Evolutionary conservation across 2,113 vertebrate species (phyloP).

Genomic region (Blennius ocellaris): DNA sequence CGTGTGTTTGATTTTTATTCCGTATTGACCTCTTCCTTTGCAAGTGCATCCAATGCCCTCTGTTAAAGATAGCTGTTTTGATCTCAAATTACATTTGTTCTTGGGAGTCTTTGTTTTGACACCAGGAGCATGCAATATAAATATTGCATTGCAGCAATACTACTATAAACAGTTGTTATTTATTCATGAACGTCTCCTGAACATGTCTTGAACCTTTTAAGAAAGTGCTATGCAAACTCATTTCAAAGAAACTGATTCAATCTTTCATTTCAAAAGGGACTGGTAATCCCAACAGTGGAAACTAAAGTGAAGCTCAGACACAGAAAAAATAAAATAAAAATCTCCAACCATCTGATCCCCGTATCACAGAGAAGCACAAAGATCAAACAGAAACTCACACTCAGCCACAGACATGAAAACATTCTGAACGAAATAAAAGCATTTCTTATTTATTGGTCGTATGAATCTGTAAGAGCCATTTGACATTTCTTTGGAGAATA

Average conservation of each 20-base stretch:
- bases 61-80: slow-evolving; percentile 38
- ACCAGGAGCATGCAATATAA: slow-evolving; percentile 18
- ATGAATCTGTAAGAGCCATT: slow-evolving; percentile 16
- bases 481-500: slow-evolving; percentile 29
- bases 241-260: slow-evolving; percentile 56
- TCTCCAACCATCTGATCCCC: slow-evolving; percentile 37
- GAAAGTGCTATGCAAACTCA: slow-evolving; percentile 41
- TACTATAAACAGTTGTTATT: slow-evolving; percentile 44
- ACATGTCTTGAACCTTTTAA: slow-evolving; percentile 49
- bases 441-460: slow-evolving; percentile 35
- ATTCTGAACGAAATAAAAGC: slow-evolving; percentile 3
- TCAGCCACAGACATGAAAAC: slow-evolving; percentile 32
- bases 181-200: slow-evolving; percentile 51
- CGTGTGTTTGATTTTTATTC: slow-evolving; percentile 18
- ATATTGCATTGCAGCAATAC: slow-evolving; percentile 39
- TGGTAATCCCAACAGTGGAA: slow-evolving; percentile 46
- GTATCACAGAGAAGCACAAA: slow-evolving; percentile 26
- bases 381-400: slow-evolving; percentile 38
- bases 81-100: slow-evolving; percentile 36
- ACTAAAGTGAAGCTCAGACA: slow-evolving; percentile 28
- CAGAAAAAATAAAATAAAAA: slow-evolving; percentile 16
- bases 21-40: slow-evolving; percentile 1
- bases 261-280: slow-evolving; percentile 53
- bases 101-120: slow-evolving; percentile 32
- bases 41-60: not conserved